Conservation (phyloP, 2,888 invertebrate genomes). For the Cantharis flavilabris region DNA sequence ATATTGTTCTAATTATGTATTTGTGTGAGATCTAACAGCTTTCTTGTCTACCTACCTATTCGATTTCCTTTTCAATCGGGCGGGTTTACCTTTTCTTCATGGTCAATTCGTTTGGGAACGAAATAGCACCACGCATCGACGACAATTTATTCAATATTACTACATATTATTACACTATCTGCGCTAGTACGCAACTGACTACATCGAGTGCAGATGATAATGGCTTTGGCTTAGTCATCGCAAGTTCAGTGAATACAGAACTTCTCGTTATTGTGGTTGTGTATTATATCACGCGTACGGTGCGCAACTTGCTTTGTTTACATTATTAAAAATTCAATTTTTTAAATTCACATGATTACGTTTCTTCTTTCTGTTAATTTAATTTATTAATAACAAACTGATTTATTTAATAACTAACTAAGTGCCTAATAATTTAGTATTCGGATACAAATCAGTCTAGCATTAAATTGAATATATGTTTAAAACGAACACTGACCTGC, state of each 20-base stretch:
- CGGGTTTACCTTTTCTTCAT: neutral
- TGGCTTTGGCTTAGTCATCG: neutral
- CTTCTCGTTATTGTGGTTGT: conserved; percentile 16
- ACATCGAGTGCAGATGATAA: neutral
- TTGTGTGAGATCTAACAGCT: neutral
- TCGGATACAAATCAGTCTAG: neutral
- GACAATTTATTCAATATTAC: neutral
- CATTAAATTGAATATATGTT: neutral
- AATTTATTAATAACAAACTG: neutral
- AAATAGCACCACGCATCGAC: neutral
- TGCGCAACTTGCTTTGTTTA: neutral
- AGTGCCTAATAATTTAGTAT: neutral
- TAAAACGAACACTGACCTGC: neutral
- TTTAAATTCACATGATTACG: neutral
- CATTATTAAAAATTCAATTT: neutral
- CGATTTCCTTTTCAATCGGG: neutral
- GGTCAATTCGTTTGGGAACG: neutral
- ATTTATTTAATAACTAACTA: neutral
- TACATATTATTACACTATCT: neutral
- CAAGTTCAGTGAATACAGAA: conserved; percentile 20
- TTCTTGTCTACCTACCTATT: neutral
- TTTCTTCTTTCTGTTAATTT: neutral
- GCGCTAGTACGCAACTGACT: neutral
- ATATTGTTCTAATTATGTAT: neutral
- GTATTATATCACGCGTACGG: neutral